Evolutionary conservation across 2,888 invertebrate genomes (phyloP), one percentile per base, ranked within the genome.

Genomic region (Elysia crispata): DNA sequence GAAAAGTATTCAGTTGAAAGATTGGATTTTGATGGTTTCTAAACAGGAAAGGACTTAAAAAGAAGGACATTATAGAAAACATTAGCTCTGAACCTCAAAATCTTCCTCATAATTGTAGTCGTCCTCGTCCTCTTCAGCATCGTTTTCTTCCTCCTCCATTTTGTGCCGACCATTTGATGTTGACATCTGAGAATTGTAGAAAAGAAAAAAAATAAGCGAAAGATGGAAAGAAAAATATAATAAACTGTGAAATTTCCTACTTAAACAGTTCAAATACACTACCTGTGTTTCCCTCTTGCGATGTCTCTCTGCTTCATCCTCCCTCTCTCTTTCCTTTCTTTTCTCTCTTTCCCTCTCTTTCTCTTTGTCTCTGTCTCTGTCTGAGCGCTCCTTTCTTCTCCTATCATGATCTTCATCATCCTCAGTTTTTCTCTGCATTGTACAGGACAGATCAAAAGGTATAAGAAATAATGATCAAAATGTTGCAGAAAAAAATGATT

Each of bases 11-110:
- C 41, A 41, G 41, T 11, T 41, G 11, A 41, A 41, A 41, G 41
- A 41, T 11, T 41, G 11, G 3, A 41, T 41, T 41, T 41, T 41
- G 41, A 41, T 41, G 11, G 41, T 41, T 41, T 41, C 11, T 11
- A 41, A 41, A 6, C 5, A 41, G 41, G 11, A 41, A 41, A 41
- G 41, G n/a, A n/a, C 41, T 25, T 23, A 73, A 5, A 69, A 30
- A 50, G 50, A 70, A 79, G 30, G 23, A 20, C 3, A 57, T 41
- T 6, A 41, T 28, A 30, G 75, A 66, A 81, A 41, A 6, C 3
- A 41, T 41, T 3, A 6, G 41, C 41, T 41, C 11, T 41, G 3
- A 6, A 90, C 90, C 87, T 90, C 90, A 88, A 90, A 90, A 77
- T 90, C 90, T 57, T 81, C 81, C 33, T 81, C 79, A 77, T 83